Percentiles rank a stretch among this genome's conserved stretches.
Evolutionary conservation across 2,113 vertebrate species (phyloP).

Genomic region (Hepsetus odoe): DNA sequence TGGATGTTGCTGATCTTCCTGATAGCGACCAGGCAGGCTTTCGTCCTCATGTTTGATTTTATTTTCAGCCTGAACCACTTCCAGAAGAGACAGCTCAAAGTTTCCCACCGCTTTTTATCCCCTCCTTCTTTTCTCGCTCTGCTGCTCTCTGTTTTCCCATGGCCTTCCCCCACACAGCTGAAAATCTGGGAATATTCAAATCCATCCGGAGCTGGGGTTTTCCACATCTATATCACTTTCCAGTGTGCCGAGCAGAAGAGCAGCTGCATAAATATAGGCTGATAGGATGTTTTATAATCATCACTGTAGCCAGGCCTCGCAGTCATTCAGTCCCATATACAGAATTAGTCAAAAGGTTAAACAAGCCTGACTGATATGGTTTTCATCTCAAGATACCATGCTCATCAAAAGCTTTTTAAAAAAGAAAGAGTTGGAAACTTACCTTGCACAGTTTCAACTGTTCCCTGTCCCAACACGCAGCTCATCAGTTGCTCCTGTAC

Average conservation of each 20-base stretch:
- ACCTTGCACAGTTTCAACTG: not conserved
- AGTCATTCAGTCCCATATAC: not conserved
- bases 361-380: too few species aligned
- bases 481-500: not conserved
- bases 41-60: slow-evolving; percentile 8
- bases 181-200: slow-evolving; percentile 37
- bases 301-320: not conserved
- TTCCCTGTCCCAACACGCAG: not conserved
- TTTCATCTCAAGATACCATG: not conserved
- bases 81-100: slow-evolving; percentile 8
- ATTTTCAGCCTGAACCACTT: slow-evolving; percentile 39
- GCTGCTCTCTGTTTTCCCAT: slow-evolving; percentile 43
- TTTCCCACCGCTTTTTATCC: slow-evolving; percentile 42
- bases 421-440: too few species aligned
- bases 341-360: not conserved
- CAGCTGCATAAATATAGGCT: slow-evolving; percentile 23
- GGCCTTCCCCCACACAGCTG: slow-evolving; percentile 49
- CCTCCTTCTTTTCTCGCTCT: not conserved
- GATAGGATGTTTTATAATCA: not conserved
- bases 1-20: slow-evolving; percentile 10
- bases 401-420: not conserved
- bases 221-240: not conserved
- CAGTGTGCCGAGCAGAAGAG: not conserved
- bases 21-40: slow-evolving; percentile 15
- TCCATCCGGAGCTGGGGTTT: slow-evolving; percentile 7